Conservation (phyloP, 2,888 invertebrate species). For the Eretmocerus hayati region DNA sequence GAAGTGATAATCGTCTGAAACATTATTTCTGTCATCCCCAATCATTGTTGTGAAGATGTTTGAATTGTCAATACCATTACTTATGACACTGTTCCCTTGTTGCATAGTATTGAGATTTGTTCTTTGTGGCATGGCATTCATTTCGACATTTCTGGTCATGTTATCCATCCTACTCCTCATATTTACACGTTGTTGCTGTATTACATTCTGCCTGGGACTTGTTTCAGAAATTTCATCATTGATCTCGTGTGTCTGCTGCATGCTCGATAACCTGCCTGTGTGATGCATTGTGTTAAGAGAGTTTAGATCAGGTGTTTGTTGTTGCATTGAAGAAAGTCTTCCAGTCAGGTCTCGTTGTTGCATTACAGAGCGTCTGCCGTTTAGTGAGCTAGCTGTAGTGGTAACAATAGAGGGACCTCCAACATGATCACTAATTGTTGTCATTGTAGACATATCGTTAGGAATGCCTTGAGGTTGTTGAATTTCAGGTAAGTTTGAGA, state of each 20-base stretch:
- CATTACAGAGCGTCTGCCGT: neutral
- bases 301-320: slow-evolving; percentile 3
- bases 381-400: slow-evolving; percentile 13
- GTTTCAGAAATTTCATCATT: slow-evolving; percentile 10
- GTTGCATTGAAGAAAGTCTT: slow-evolving; percentile 3
- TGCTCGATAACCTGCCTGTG: too few relatives aligned
- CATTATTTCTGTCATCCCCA: slow-evolving; percentile 12
- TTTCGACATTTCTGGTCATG: slow-evolving; percentile 2
- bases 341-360: slow-evolving; percentile 7
- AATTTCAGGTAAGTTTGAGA: slow-evolving; percentile 7
- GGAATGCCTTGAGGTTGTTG: slow-evolving; percentile 1
- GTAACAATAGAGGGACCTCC: slow-evolving; percentile 12
- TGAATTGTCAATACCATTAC: slow-evolving; percentile 20
- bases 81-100: slow-evolving; percentile 14
- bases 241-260: neutral
- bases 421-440: neutral
- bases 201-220: slow-evolving; percentile 6
- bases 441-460: slow-evolving; percentile 5
- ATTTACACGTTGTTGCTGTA: slow-evolving; percentile 3
- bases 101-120: slow-evolving; percentile 18
- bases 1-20: slow-evolving; percentile 23
- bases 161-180: slow-evolving; percentile 8
- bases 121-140: neutral
- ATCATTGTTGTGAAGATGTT: slow-evolving; percentile 6
- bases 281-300: neutral